Conservation (phyloP, 1,140 invertebrate genomes). For the Lepidotrigona ventralis region DNA sequence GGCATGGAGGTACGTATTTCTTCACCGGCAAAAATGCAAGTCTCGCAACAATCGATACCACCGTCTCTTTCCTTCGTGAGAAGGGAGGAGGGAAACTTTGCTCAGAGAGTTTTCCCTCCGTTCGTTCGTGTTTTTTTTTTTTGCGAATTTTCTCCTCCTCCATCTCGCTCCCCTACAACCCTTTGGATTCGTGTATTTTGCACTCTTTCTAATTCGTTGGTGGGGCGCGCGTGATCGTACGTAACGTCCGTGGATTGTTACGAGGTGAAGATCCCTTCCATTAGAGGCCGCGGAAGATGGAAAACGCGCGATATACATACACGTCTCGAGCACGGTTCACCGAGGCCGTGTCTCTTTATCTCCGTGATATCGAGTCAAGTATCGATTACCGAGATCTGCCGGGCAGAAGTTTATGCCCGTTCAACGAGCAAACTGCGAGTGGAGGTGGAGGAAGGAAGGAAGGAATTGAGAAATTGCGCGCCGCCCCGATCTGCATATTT, state of each 20-base stretch:
- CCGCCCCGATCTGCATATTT: conserved; percentile 20
- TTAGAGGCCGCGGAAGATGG: conserved; percentile 27
- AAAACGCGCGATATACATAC: conserved; percentile 21
- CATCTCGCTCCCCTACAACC: no score
- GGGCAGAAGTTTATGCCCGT: conserved; percentile 4
- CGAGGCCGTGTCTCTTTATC: not conserved
- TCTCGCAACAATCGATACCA: conserved; percentile 38
- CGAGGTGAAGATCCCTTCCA: conserved; percentile 19
- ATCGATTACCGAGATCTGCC: conserved; percentile 47
- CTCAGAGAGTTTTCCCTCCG: not conserved
- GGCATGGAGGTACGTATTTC: conserved; percentile 38
- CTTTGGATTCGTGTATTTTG: not conserved
- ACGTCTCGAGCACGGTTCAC: not conserved
- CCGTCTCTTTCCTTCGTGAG: not conserved
- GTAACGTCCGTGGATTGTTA: conserved; percentile 25
- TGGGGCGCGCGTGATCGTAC: not conserved
- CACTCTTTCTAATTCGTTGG: conserved; percentile 25
- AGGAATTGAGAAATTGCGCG: conserved; percentile 1
- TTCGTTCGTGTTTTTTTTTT: not conserved
- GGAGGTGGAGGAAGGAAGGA: no score
- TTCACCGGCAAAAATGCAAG: conserved; percentile 20
- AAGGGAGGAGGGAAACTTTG: not conserved
- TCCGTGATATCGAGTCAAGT: conserved; percentile 28
- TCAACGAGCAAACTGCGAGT: not conserved
- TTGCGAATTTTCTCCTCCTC: no score